A percentile compares a stretch with the other conserved stretches of the same genome.
These are phyloP conservation scores for Atrina japonica DNA, from an alignment of 2,888 invertebrate genomes.

Conservation along the genomic window DNA sequence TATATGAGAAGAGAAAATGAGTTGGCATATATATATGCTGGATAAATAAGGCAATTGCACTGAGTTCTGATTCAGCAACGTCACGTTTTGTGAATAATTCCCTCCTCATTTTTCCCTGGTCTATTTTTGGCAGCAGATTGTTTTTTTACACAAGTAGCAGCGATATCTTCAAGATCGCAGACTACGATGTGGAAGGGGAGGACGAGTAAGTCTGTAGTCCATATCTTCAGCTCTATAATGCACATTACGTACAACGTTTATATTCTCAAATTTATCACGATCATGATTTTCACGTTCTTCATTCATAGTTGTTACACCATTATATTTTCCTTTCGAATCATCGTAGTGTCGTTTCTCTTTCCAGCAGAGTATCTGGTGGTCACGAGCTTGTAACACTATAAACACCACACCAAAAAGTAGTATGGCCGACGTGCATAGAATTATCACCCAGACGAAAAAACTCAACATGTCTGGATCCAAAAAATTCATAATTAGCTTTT, in stretches of 20 bases:
- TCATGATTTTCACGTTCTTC: slow-evolving; percentile 54
- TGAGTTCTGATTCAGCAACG: too few relatives aligned
- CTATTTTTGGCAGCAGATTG: too few relatives aligned
- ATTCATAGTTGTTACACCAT: slow-evolving; percentile 59
- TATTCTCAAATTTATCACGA: slow-evolving; percentile 15
- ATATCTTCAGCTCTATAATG: slow-evolving; percentile 25
- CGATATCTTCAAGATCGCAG: too few relatives aligned
- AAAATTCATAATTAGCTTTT: slow-evolving; percentile 73
- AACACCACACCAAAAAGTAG: slow-evolving; percentile 71
- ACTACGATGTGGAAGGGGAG: slow-evolving; percentile 4
- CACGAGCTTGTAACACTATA: slow-evolving; percentile 70
- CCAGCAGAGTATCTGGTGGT: slow-evolving; percentile 69
- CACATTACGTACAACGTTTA: slow-evolving; percentile 22
- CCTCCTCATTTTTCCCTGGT: too few relatives aligned
- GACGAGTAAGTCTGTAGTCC: slow-evolving; percentile 12
- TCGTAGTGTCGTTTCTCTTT: slow-evolving; percentile 58
- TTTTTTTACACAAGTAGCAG: too few relatives aligned
- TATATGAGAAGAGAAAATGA: too few relatives aligned
- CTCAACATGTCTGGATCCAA: slow-evolving; percentile 73
- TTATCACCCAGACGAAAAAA: slow-evolving; percentile 73
- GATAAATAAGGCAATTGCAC: too few relatives aligned
- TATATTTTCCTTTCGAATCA: slow-evolving; percentile 66
- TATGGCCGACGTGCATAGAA: slow-evolving; percentile 71
- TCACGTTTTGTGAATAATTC: too few relatives aligned
- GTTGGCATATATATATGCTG: too few relatives aligned